A percentile compares a stretch with the other conserved stretches of the same genome.
phyloP scores from a whole-genome alignment of 2,888 invertebrate genomes.

The Drosophila kanekoi region DNA sequence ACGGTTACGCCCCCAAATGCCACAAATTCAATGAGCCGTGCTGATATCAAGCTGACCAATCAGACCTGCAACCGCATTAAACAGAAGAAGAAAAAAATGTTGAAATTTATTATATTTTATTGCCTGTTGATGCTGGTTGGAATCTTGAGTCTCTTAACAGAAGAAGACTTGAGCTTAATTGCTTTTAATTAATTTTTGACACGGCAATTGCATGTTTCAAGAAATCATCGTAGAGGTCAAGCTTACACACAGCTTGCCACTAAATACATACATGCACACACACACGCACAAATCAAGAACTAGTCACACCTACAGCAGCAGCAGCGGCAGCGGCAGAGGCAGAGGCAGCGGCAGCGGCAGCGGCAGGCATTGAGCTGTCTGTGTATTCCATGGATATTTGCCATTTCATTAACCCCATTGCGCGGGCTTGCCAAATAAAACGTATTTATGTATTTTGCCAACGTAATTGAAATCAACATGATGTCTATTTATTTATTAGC shows the following conservation, averaged over 20 bases:
- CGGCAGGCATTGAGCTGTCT: constrained; percentile 52
- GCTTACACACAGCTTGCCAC: constrained; percentile 58
- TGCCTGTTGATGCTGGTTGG: constrained; percentile 25
- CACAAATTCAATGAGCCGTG: constrained; percentile 73
- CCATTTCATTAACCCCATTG: constrained; percentile 76
- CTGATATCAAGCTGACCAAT: constrained; percentile 65
- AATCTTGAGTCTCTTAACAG: not conserved
- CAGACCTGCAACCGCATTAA: constrained; percentile 33
- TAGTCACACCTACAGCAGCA: constrained; percentile 11
- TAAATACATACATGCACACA: constrained; percentile 12
- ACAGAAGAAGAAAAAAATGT: constrained; percentile 28
- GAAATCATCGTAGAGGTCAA: constrained; percentile 65
- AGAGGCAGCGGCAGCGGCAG: not conserved
- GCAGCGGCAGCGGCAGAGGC: too few relatives aligned
- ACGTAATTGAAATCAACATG: constrained; percentile 77
- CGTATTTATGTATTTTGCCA: constrained; percentile 26
- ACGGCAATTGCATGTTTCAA: constrained; percentile 66
- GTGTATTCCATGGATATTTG: constrained; percentile 32
- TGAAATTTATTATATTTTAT: constrained; percentile 44
- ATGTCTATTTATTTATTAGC: constrained; percentile 71
- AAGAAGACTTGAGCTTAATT: constrained; percentile 5
- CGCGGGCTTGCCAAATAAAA: constrained; percentile 44
- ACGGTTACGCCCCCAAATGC: constrained; percentile 73
- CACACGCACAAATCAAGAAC: constrained; percentile 7
- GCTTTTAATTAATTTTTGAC: constrained; percentile 48